These are phyloP conservation scores for Emydura subglobosa DNA, from an alignment of 2,113 vertebrate species.

Conservation along the genomic window DNA sequence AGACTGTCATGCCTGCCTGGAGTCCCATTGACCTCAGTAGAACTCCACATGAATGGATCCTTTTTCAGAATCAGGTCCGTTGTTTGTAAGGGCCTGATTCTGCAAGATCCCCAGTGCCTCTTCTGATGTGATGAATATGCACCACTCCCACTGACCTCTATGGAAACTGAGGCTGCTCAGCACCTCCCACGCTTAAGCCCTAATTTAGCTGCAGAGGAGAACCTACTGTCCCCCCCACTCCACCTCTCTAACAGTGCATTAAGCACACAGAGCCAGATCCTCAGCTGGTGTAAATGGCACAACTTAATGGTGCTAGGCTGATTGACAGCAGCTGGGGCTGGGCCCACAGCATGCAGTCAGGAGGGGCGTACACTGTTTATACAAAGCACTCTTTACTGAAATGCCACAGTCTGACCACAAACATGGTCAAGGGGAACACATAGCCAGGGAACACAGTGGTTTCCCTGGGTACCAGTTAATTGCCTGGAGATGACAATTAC, in stretches of 20 bases:
- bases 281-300: background rate
- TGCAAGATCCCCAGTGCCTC: background rate
- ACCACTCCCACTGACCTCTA: background rate
- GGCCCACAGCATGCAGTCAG: background rate
- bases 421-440: background rate
- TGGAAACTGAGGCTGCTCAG: background rate
- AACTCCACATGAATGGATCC: background rate
- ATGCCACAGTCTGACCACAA: background rate
- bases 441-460: background rate
- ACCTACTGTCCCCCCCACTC: background rate
- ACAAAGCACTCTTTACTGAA: conserved; percentile 13
- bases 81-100: background rate
- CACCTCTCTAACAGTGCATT: background rate
- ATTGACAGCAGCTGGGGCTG: background rate
- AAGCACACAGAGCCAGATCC: background rate
- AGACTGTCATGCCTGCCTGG: background rate
- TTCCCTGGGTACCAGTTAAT: conserved; percentile 44
- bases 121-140: background rate
- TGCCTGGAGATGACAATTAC: background rate
- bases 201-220: background rate
- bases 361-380: background rate
- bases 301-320: background rate
- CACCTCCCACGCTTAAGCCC: background rate
- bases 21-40: background rate
- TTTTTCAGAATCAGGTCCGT: background rate